These are phyloP conservation scores for Notospermus geniculatus DNA, from an alignment of 1,140 invertebrate genomes.

Conservation along the genomic window DNA sequence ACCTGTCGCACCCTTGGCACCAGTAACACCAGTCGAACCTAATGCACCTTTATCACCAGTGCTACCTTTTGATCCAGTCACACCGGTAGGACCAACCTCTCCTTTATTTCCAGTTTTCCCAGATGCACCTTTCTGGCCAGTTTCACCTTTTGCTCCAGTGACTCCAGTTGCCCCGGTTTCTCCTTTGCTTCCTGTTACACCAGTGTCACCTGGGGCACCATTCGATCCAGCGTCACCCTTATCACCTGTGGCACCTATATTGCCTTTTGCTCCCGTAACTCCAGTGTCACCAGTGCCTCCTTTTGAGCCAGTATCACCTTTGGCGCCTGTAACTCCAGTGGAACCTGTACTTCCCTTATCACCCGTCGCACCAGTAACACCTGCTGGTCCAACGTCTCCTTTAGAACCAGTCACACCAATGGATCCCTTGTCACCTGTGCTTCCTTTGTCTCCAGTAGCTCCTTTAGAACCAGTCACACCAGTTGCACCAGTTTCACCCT, in stretches of 20 bases:
- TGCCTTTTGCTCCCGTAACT: not conserved
- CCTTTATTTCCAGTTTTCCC: not conserved
- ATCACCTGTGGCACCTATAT: not conserved
- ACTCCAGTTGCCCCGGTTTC: conserved; percentile 1
- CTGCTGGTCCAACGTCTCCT: conserved; percentile 31
- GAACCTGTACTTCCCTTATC: conserved; percentile 26
- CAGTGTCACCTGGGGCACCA: conserved; percentile 2
- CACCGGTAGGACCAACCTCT: not conserved
- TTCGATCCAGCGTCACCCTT: conserved; percentile 3
- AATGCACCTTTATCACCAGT: not conserved
- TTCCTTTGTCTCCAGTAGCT: conserved; percentile 28
- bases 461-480: conserved; percentile 16
- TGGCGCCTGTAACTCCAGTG: conserved; percentile 30
- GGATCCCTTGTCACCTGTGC: conserved; percentile 47
- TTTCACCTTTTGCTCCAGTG: not conserved
- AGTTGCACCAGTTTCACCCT: conserved; percentile 8
- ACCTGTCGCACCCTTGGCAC: not conserved
- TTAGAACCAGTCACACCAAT: conserved; percentile 33
- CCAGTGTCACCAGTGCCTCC: conserved; percentile 19
- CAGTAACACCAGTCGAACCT: not conserved
- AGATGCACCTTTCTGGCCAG: conserved; percentile 31
- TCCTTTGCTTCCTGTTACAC: not conserved
- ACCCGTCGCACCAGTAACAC: conserved; percentile 35
- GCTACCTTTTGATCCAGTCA: not conserved
- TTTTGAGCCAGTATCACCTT: conserved; percentile 28